A percentile compares a stretch with the other conserved stretches of the same genome.
Conservation (phyloP, 2,797 vertebrate species). For the Danio choprae region DNA sequence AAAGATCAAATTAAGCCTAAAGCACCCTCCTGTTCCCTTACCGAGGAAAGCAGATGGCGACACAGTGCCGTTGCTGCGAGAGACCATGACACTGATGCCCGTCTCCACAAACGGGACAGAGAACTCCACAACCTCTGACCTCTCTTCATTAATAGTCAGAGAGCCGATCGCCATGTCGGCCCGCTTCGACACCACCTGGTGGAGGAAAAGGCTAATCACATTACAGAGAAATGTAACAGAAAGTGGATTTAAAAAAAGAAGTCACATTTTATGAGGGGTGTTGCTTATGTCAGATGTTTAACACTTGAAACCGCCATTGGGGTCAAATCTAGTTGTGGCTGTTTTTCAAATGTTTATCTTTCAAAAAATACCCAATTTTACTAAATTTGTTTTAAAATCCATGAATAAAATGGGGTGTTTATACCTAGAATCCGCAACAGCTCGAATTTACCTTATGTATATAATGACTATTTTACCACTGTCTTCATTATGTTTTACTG, state of each 20-base stretch:
- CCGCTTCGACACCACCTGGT: conserved; percentile 88
- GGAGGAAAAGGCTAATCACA: conserved; percentile 27
- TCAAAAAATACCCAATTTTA: too few relatives aligned
- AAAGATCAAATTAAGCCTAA: not conserved
- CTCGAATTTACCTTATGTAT: too few relatives aligned
- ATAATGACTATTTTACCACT: too few relatives aligned
- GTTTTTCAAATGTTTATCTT: too few relatives aligned
- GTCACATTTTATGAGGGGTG: too few relatives aligned
- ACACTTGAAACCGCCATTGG: too few relatives aligned
- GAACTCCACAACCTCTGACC: conserved; percentile 92
- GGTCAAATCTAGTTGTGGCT: too few relatives aligned
- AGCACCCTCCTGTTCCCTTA: conserved; percentile 64
- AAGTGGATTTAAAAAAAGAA: not conserved
- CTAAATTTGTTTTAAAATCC: too few relatives aligned
- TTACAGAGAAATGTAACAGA: conserved; percentile 6
- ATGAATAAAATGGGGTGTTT: too few relatives aligned
- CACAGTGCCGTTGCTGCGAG: conserved; percentile 92
- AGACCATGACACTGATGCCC: conserved; percentile 94
- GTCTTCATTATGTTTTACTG: too few relatives aligned
- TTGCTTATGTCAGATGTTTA: too few relatives aligned
- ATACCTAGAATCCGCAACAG: too few relatives aligned
- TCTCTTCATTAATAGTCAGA: conserved; percentile 91
- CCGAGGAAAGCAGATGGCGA: conserved; percentile 92
- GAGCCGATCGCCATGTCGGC: conserved; percentile 95
- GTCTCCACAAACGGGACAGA: conserved; percentile 93